phyloP scores from a whole-genome alignment of 2,797 vertebrate genomes.

The Moxostoma hubbsi region DNA sequence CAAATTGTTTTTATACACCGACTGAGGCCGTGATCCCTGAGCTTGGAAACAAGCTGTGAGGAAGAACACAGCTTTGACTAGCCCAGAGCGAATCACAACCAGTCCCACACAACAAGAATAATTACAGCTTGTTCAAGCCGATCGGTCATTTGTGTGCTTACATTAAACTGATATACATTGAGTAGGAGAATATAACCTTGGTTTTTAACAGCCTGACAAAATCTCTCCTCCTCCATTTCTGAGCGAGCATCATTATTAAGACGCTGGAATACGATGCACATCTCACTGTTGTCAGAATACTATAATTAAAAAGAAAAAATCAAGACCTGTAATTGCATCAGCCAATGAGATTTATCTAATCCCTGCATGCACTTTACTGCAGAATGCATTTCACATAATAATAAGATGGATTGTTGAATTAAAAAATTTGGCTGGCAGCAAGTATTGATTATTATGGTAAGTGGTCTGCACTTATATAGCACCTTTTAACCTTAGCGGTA shows the following conservation, averaged over 20 bases:
- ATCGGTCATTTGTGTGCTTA: constrained; percentile 18
- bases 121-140: constrained; percentile 9
- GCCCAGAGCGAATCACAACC: constrained; percentile 7
- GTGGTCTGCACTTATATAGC: too few species aligned
- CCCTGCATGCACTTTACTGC: constrained; percentile 54
- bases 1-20: constrained; percentile 37
- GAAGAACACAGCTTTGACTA: neutral
- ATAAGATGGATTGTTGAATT: neutral
- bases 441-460: neutral
- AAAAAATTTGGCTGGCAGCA: neutral
- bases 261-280: neutral
- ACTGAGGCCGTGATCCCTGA: neutral
- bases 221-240: neutral
- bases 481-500: too few species aligned
- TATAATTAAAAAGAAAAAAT: constrained; percentile 66
- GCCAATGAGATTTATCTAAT: constrained; percentile 71
- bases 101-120: constrained; percentile 20
- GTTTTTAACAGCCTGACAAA: neutral
- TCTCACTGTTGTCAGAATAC: constrained; percentile 45
- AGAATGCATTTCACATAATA: neutral
- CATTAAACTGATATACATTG: constrained; percentile 9
- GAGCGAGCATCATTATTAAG: neutral
- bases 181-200: neutral
- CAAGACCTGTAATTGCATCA: constrained; percentile 70
- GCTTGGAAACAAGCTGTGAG: too few species aligned